A percentile compares a stretch with the other conserved stretches of the same genome.
These are phyloP conservation scores for Halictus ligatus DNA, from an alignment of 2,888 invertebrate species.

Conservation along the genomic window DNA sequence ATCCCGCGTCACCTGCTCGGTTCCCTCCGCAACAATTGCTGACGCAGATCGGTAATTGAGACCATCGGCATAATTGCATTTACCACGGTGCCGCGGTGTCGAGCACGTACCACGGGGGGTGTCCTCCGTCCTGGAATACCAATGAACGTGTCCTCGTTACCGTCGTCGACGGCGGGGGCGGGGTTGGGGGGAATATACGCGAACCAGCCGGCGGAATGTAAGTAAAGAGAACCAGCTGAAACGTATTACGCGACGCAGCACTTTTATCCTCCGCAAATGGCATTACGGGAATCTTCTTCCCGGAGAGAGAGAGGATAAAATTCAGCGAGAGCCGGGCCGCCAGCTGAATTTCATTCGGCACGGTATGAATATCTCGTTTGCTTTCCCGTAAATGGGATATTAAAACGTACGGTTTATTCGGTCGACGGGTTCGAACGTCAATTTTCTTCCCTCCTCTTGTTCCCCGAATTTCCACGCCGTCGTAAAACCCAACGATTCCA, in stretches of 20 bases:
- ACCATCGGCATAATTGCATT: conserved; percentile 78
- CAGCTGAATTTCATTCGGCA: conserved; percentile 46
- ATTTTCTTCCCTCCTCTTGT: neutral
- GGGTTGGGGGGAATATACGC: conserved; percentile 42
- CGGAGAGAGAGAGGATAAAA: conserved; percentile 41
- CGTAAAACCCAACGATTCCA: neutral
- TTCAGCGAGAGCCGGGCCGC: conserved; percentile 22
- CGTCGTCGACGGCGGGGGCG: conserved; percentile 3
- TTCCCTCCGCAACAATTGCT: conserved; percentile 76
- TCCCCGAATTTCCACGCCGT: neutral
- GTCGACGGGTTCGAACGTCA: neutral
- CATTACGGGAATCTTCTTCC: conserved; percentile 50
- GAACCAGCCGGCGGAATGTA: conserved; percentile 44
- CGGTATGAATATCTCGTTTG: conserved; percentile 50
- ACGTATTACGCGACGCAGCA: conserved; percentile 61
- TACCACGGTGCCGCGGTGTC: conserved; percentile 66
- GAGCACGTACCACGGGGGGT: conserved; percentile 70
- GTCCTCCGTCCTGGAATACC: conserved; percentile 74
- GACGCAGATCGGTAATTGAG: conserved; percentile 78
- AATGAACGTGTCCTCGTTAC: conserved; percentile 75
- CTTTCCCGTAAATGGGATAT: conserved; percentile 9
- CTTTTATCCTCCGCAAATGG: conserved; percentile 56
- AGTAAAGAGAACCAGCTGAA: conserved; percentile 49
- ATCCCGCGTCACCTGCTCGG: conserved; percentile 59
- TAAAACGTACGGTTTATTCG: conserved; percentile 20